Base-by-base conservation (phyloP, 1,140 invertebrate species). In the Lordiphosa stackelbergi region DNA sequence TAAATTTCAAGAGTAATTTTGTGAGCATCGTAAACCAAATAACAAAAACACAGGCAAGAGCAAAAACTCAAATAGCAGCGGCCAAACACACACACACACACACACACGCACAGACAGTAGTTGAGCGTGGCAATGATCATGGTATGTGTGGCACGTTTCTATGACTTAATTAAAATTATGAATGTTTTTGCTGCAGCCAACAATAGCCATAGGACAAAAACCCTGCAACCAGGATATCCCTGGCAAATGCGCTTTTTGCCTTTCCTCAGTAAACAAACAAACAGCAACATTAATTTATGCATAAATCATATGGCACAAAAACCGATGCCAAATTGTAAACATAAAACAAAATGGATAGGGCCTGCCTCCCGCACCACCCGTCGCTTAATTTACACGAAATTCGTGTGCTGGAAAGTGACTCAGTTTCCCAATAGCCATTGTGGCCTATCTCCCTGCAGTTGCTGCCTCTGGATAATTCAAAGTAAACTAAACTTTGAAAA, bases 131-230 rank as follows among this genome's bases (percentile, higher is more conserved):
- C 62, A 40, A 51, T 13, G 38, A 53, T 24, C 46, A 51, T 57
- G 64, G 66, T 66, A 53, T 66, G 63, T 46, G 62, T 53, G 13
- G 42, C 66, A 55, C 51, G 53, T 66, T 69, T 53, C 61, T 55
- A 79, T 74, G 68, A 79, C 61, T 79, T 73, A 79, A 81, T 79
- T 79, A 81, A 74, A 77, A 73, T 73, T 73, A 73, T 73, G 71
- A 73, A 65, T 73, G 65, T 65, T 73, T 73, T 73, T 74, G 42
- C 47, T 22, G 53, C 59, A 40, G 40, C 59, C 53, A 46, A 35
- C 22, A 31, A 62, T 37, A 45, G 51, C 69, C 38, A 73, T 40
- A n/a, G 5, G 34, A n/a, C 43, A 59, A 61, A 52, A 40, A 31
- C 24, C 37, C 37, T 16, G 31, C 63, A 36, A 52, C 36, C 66